Conservation (phyloP, 2,888 invertebrate genomes). For the Charanyca ferruginea region DNA sequence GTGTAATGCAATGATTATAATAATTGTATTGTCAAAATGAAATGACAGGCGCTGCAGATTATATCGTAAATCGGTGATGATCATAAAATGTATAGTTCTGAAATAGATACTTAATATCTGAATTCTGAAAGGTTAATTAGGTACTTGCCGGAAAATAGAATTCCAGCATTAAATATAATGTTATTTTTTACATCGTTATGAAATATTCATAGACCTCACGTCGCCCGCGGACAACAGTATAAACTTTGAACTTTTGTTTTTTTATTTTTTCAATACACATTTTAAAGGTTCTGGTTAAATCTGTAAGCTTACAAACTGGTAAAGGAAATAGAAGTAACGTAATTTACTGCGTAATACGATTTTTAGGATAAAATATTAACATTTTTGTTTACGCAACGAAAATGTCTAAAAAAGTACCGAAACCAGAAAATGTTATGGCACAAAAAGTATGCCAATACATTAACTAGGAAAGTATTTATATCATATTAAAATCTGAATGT, state of each 20-base stretch:
- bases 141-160: not conserved
- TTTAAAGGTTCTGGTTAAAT: constrained; percentile 16
- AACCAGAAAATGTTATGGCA: not conserved
- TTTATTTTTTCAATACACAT: constrained; percentile 19
- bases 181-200: constrained; percentile 14
- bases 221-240: constrained; percentile 1
- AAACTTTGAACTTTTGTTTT: not conserved
- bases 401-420: no score
- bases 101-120: not conserved
- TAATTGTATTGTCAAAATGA: no score
- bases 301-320: not conserved
- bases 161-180: not conserved
- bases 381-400: no score
- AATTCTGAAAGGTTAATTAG: not conserved
- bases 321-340: not conserved
- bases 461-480: no score
- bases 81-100: not conserved
- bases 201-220: constrained; percentile 26
- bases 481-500: no score
- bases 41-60: no score
- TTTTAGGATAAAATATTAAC: not conserved
- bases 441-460: no score
- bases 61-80: not conserved
- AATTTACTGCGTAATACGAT: not conserved
- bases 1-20: no score